phyloP scores from a whole-genome alignment of 2,113 vertebrate genomes.

The Lepisosteus osseus region DNA sequence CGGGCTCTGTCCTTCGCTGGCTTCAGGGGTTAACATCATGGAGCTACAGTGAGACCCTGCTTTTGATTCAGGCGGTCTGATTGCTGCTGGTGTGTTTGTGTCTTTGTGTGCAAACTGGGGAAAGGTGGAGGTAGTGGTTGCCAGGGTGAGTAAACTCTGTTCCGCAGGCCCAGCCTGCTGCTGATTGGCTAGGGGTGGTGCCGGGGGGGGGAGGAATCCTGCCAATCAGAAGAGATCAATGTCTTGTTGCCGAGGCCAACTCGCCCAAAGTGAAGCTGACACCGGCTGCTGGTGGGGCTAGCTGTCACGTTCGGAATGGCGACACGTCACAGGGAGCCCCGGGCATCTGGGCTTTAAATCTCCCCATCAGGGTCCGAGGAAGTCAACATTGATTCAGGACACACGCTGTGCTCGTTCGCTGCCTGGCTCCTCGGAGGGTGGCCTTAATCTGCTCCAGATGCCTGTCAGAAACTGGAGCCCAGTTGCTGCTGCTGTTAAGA shows the following conservation, averaged over 20 bases:
- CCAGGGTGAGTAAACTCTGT: slow-evolving; percentile 52
- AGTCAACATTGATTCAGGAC: not conserved
- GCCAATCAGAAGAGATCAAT: slow-evolving; percentile 68
- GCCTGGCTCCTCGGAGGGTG: not conserved
- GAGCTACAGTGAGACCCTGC: too few species aligned
- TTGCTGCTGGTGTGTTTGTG: too few species aligned
- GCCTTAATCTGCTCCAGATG: too few species aligned
- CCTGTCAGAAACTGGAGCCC: too few species aligned
- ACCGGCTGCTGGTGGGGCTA: slow-evolving; percentile 45
- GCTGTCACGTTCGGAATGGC: slow-evolving; percentile 41
- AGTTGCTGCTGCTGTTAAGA: not conserved
- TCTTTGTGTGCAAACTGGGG: slow-evolving; percentile 32
- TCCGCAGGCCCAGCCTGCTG: slow-evolving; percentile 37
- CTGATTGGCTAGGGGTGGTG: slow-evolving; percentile 52
- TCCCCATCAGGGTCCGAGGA: not conserved
- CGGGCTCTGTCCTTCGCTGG: too few species aligned
- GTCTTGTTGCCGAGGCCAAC: slow-evolving; percentile 66
- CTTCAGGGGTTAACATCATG: too few species aligned
- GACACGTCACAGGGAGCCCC: slow-evolving; percentile 16
- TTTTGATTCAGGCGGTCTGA: too few species aligned
- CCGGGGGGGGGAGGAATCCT: slow-evolving; percentile 53
- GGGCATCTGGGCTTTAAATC: not conserved
- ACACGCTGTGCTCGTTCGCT: not conserved
- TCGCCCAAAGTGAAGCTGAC: slow-evolving; percentile 50
- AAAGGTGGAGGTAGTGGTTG: slow-evolving; percentile 55